These are phyloP conservation scores for Ctenopoma kingsleyae DNA, from an alignment of 2,797 vertebrate genomes.

Conservation along the genomic window DNA sequence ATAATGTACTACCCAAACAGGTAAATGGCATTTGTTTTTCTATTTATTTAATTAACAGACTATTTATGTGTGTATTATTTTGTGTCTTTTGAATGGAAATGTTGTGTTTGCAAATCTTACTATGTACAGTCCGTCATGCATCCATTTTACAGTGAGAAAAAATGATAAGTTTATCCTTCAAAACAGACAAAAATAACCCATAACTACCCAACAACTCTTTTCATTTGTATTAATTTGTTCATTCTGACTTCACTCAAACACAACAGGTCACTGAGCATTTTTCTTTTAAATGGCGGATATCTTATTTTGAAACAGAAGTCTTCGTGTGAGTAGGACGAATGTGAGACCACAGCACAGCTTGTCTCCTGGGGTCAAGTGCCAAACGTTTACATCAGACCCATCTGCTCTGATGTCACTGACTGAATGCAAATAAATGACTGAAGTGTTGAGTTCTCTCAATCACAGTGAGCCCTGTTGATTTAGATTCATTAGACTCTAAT, in stretches of 20 bases:
- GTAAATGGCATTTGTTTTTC: conserved; percentile 15
- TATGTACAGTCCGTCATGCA: background rate
- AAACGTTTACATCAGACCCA: conserved; percentile 60
- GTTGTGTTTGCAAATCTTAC: conserved; percentile 26
- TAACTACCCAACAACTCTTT: background rate
- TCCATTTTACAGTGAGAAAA: background rate
- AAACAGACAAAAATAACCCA: background rate
- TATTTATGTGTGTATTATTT: conserved; percentile 27
- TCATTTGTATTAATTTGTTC: conserved; percentile 2
- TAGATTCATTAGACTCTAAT: conserved; percentile 14
- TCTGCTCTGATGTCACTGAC: conserved; percentile 65
- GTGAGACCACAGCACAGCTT: conserved; percentile 56
- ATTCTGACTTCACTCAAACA: background rate
- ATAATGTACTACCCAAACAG: conserved; percentile 31
- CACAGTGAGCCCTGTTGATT: conserved; percentile 14
- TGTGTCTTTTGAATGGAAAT: conserved; percentile 15
- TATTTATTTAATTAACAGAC: conserved; percentile 52
- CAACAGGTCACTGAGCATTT: background rate
- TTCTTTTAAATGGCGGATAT: background rate
- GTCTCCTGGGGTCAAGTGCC: conserved; percentile 37
- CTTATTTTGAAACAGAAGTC: conserved; percentile 26
- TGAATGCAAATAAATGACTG: conserved; percentile 56
- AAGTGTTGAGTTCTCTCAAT: conserved; percentile 52
- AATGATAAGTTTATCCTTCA: background rate
- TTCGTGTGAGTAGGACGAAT: conserved; percentile 28